Base-by-base conservation (phyloP, 2,113 vertebrate genomes). In the Clupea harengus region DNA sequence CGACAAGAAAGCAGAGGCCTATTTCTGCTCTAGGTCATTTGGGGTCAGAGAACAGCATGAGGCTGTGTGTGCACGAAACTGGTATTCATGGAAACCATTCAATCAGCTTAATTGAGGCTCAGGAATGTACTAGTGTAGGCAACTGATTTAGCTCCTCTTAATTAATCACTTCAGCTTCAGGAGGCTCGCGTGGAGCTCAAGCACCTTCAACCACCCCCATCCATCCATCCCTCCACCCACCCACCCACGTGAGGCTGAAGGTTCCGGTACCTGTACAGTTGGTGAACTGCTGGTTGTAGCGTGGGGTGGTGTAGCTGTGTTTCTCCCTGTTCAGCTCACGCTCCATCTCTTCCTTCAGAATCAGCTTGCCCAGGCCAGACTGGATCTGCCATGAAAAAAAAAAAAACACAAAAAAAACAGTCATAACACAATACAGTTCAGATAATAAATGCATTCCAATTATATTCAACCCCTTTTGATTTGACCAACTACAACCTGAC, bases 331-430 rank as follows among this genome's bases (percentile, higher is more conserved):
- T 95, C 86, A 90, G 72, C 89, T 96, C 96, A 84, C 92, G 96
- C 84, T 97, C 96, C 96, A 96, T 96, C 91, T 97, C 97, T 67
- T 97, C 97, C 91, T 96, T 97, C 91, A 97, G 0, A 84, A 97
- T 97, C 87, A 97, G 67, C 88, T 97, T 96, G 4, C 97, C 97
- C 84, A 97, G 93, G 88, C 97, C 97, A 11, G 96, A 97, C 91
- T 97, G 97, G 85, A 97, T 96, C 96, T 97, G 89, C 2, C 83
- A 57, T 10, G 84, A 39, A 72, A 60, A 17, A 60, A 39, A 1
- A 39, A n/a, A n/a, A 3, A 22, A 17, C n/a, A 64, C 20, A 64
- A 22, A 60, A 18, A 60, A 20, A 5, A n/a, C n/a, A n/a, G n/a
- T n/a, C 20, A 78, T 17, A 67, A 67, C 22, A 67, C 22, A 64